phyloP scores from a whole-genome alignment of 1,140 invertebrate genomes.

The Triops cancriformis region DNA sequence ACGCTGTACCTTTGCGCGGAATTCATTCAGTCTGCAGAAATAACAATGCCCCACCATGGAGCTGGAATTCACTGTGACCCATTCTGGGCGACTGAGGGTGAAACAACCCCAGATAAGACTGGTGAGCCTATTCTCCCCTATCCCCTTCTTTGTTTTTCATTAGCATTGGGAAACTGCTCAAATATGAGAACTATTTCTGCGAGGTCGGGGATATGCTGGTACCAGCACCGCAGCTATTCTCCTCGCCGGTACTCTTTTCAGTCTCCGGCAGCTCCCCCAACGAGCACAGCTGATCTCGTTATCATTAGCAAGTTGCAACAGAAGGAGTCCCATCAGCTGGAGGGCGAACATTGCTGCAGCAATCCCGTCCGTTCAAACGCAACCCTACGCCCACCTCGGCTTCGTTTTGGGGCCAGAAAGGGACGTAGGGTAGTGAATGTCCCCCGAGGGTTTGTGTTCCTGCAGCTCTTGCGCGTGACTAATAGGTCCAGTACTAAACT shows the following conservation, averaged over 20 bases:
- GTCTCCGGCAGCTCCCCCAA: not conserved
- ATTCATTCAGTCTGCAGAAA: no score
- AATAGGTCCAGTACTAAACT: not conserved
- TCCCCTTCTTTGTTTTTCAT: not conserved
- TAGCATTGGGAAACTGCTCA: not conserved
- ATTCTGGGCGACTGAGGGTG: no score
- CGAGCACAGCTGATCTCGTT: not conserved
- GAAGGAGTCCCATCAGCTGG: not conserved
- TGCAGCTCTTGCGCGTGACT: not conserved
- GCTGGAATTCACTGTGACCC: no score
- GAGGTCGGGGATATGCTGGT: not conserved
- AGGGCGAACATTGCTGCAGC: not conserved
- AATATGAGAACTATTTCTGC: not conserved
- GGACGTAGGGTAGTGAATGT: not conserved
- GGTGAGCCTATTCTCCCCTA: no score
- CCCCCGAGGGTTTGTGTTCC: not conserved
- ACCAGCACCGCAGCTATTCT: not conserved
- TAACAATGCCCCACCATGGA: no score
- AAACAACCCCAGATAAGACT: no score
- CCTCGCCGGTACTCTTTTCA: not conserved
- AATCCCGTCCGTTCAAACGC: not conserved
- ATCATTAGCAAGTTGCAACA: not conserved
- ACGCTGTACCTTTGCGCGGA: no score
- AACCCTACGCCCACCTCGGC: not conserved
- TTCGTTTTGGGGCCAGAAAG: no score